Evolutionary conservation across 1,140 invertebrate species (phyloP).

Genomic region (Aphis gossypii): DNA sequence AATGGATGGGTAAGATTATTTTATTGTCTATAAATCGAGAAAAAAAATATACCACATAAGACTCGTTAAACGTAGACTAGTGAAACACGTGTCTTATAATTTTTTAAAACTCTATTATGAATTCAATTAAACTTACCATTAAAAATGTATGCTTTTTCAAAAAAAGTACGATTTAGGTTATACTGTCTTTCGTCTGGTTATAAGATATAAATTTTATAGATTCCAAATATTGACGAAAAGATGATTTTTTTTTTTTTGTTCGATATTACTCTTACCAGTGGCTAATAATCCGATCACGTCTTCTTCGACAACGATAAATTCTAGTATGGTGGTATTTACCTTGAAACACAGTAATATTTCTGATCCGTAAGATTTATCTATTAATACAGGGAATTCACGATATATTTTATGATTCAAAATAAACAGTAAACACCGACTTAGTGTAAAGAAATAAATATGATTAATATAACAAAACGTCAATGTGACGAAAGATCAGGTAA

Average conservation of each 20-base stretch:
- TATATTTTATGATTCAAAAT: not conserved
- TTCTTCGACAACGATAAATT: not conserved
- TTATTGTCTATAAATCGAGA: not conserved
- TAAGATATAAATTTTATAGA: conserved; percentile 10
- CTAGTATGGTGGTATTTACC: not conserved
- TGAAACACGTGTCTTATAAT: not conserved
- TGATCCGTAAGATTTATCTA: not conserved
- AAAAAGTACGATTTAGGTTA: not conserved
- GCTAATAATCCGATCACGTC: conserved; percentile 15
- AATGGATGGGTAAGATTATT: conserved; percentile 50
- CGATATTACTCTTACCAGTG: not conserved
- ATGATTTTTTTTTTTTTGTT: not conserved
- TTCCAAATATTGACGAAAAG: conserved; percentile 2
- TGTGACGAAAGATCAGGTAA: not conserved
- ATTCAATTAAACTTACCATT: conserved; percentile 8
- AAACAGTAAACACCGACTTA: not conserved
- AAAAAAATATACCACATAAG: not conserved
- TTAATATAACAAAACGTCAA: not conserved
- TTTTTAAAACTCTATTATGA: not conserved
- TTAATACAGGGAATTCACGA: not conserved
- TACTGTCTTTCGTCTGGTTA: not conserved
- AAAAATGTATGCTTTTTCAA: not conserved
- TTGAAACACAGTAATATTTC: conserved; percentile 28
- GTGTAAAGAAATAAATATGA: not conserved
- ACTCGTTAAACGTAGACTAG: not conserved